phyloP scores from a whole-genome alignment of 1,140 invertebrate genomes.

The Branchinecta lynchi region DNA sequence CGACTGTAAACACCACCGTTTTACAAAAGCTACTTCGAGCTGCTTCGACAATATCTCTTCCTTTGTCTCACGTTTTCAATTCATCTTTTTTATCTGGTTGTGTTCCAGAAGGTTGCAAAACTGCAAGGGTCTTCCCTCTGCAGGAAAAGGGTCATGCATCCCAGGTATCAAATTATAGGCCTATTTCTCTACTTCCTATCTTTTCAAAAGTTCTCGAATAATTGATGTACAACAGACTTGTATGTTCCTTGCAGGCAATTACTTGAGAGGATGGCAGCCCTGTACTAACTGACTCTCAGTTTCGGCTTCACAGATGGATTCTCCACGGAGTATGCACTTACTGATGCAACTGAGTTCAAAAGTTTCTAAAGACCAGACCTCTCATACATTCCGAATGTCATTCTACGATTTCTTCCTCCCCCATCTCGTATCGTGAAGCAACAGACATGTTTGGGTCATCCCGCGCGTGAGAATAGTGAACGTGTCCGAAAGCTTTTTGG shows the following conservation, averaged over 20 bases:
- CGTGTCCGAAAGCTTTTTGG: too few species aligned
- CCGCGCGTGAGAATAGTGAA: too few species aligned
- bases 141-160: background rate
- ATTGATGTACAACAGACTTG: conserved; percentile 6
- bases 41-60: background rate
- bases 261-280: background rate
- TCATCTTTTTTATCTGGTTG: background rate
- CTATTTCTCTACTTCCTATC: conserved; percentile 6
- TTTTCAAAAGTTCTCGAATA: conserved; percentile 7
- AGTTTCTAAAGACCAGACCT: too few species aligned
- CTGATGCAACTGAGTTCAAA: conserved; percentile 1
- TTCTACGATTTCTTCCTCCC: too few species aligned
- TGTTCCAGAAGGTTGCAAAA: conserved; percentile 1
- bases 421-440: too few species aligned
- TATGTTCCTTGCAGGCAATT: background rate
- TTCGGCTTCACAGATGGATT: conserved; percentile 6
- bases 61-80: background rate
- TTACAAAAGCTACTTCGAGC: background rate
- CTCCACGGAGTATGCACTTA: background rate
- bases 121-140: background rate
- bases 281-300: conserved; percentile 5
- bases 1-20: background rate
- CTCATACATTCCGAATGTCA: too few species aligned
- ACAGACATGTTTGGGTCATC: too few species aligned
- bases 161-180: conserved; percentile 9